Base-by-base conservation (phyloP, 2,888 invertebrate genomes). In the Macrophya alboannulata region DNA sequence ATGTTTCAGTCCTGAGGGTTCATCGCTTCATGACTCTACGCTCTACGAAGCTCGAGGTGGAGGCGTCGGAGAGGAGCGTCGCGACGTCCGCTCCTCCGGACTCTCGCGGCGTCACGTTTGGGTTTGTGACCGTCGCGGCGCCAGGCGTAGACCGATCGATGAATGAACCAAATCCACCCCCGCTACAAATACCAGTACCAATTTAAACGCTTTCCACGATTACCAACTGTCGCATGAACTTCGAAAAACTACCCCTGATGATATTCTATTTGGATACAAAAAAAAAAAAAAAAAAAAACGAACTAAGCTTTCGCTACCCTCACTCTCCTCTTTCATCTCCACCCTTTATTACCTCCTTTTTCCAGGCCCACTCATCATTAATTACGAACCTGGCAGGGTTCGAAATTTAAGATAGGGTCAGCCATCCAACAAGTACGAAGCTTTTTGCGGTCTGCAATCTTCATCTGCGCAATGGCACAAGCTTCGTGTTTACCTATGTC, bases 141-240 rank as follows among this genome's bases (percentile, higher is more conserved):
- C 85, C 85, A 84, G 85, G 51, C 85, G 84, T 85, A 84, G 8
- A 40, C 72, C 85, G 85, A 85, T 85, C 85, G 85, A 85, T 85
- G 74, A 62, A 85, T 45, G 48, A 8, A 81, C 37, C 83, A 31
- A 83, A 81, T 62, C 83, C 83, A 48, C 83, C 83, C 51, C 83
- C 83, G 31, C 81, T 48, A 9, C 8, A 59, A 71, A 68, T 83
- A 72, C 76, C 83, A 62, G 31, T 40, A 45, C 79, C 65, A 76
- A 83, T 59, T 31, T 83, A 9, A 55, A 21, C 81, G 45, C 17
- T 62, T 17, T n/a, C 17, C 84, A 76, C 85, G 62, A 82, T 84
- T 72, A 72, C 84, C 85, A 85, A 85, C 84, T 76, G 72, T 71
- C 31, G 21, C n/a, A n/a, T n/a, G 74, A 68, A 31, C 40, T 17